A percentile compares a stretch with the other conserved stretches of the same genome.
Evolutionary conservation across 2,888 invertebrate species (phyloP).

Genomic region (Syrista parreyssii): DNA sequence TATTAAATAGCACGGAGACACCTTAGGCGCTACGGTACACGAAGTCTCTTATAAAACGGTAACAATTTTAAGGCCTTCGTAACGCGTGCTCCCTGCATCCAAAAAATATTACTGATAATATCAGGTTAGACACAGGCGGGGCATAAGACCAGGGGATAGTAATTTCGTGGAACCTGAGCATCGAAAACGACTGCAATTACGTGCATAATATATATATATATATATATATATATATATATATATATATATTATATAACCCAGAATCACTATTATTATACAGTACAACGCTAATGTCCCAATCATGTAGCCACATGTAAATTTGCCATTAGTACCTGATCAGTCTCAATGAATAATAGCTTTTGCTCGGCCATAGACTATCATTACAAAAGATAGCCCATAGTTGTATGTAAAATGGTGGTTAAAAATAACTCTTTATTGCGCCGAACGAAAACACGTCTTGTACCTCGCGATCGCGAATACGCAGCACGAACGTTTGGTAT

Average conservation of each 20-base stretch:
- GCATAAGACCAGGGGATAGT: neutral
- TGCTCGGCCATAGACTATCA: neutral
- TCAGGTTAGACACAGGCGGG: neutral
- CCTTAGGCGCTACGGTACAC: neutral
- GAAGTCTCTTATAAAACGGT: neutral
- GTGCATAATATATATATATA: neutral
- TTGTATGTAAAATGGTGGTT: too few relatives aligned
- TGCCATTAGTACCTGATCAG: neutral
- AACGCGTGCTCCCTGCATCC: neutral
- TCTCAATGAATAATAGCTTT: neutral
- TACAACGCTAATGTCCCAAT: neutral
- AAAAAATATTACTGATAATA: neutral
- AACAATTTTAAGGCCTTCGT: neutral
- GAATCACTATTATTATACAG: neutral
- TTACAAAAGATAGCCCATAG: neutral
- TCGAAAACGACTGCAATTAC: neutral
- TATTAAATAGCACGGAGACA: neutral
- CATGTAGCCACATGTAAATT: neutral
- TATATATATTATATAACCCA: slow-evolving; percentile 13
- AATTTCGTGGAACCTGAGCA: neutral
- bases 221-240: neutral
- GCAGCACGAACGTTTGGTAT: neutral
- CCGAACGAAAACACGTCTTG: neutral
- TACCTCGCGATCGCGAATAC: neutral
- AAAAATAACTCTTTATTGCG: neutral